phyloP scores from a whole-genome alignment of 2,888 invertebrate species.

The Theodoxus fluviatilis region DNA sequence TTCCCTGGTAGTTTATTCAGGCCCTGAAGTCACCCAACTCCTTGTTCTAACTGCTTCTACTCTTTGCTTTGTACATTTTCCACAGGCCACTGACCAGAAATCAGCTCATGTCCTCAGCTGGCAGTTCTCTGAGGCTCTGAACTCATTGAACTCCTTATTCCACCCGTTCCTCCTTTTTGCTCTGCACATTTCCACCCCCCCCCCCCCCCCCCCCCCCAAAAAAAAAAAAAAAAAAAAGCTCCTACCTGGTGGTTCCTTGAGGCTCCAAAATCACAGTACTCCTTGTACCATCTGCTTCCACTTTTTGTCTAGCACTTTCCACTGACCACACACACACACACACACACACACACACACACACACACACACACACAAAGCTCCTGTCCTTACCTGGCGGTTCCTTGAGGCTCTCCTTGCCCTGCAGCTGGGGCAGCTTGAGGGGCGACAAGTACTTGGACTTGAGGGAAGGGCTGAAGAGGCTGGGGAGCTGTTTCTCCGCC shows the following conservation, averaged over 20 bases:
- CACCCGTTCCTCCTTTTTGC: too few species aligned
- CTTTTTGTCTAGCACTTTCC: neutral
- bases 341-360: neutral
- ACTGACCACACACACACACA: neutral
- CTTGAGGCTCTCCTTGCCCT: conserved; percentile 29
- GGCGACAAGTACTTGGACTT: conserved; percentile 45
- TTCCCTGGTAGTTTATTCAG: too few species aligned
- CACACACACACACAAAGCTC: neutral
- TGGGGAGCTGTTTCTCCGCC: conserved; percentile 35
- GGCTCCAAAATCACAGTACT: neutral
- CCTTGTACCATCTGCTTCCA: neutral
- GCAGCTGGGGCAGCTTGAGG: conserved; percentile 40
- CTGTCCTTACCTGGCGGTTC: conserved; percentile 27
- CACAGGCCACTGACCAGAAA: too few species aligned
- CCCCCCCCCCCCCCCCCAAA: too few species aligned
- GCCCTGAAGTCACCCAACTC: too few species aligned
- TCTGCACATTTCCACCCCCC: too few species aligned
- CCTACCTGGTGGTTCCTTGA: neutral
- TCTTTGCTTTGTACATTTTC: too few species aligned
- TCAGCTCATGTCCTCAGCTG: too few species aligned
- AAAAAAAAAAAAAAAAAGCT: neutral
- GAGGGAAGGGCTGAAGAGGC: conserved; percentile 42
- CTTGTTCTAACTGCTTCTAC: too few species aligned
- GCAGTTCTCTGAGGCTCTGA: too few species aligned
- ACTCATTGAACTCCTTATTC: too few species aligned